These are phyloP conservation scores for Cephalotes varians DNA, from an alignment of 2,888 invertebrate species.

Conservation along the genomic window DNA sequence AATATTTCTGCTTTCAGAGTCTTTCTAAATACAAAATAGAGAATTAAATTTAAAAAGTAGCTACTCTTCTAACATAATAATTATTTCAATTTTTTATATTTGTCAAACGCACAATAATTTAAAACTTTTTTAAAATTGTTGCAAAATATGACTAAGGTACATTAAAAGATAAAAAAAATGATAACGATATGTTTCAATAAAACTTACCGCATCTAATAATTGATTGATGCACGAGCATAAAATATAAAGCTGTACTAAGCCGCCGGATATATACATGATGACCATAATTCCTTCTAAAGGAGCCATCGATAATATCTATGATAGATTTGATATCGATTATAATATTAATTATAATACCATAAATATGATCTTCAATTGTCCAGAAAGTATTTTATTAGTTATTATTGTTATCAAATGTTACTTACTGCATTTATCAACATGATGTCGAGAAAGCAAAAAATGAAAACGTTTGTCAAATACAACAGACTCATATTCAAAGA, in stretches of 20 bases:
- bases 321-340: conserved; percentile 5
- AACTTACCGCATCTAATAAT: conserved; percentile 74
- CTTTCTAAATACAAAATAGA: not conserved
- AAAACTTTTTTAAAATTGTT: not conserved
- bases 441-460: conserved; percentile 72
- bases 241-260: conserved; percentile 71
- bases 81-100: not conserved
- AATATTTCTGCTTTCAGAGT: not conserved
- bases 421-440: conserved; percentile 69
- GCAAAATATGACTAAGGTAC: not conserved
- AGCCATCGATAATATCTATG: conserved; percentile 26
- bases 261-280: conserved; percentile 47
- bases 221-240: conserved; percentile 74
- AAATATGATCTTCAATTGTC: not conserved
- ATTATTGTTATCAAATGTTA: conserved; percentile 2
- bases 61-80: not conserved
- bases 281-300: conserved; percentile 4
- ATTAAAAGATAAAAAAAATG: not conserved
- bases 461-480: conserved; percentile 70
- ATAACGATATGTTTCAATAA: not conserved
- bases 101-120: not conserved
- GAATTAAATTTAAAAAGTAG: not conserved
- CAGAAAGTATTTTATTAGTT: not conserved
- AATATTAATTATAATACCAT: no score
- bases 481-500: conserved; percentile 67